A percentile compares a stretch with the other conserved stretches of the same genome.
Conservation (phyloP, 2,113 vertebrate genomes). For the Aepyceros melampus region DNA sequence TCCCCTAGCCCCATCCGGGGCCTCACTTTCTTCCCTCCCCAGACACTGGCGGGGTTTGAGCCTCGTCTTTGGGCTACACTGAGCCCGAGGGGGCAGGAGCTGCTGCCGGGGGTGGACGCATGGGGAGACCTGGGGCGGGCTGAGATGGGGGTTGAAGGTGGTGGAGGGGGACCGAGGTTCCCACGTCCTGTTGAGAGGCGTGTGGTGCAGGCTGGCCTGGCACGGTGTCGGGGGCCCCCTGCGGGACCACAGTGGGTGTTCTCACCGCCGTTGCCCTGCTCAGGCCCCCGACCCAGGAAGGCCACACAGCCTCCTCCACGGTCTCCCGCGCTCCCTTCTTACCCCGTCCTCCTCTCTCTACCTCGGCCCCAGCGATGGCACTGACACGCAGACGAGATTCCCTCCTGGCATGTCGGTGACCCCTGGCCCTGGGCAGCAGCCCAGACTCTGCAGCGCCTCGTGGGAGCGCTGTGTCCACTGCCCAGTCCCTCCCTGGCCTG, state of each 20-base stretch:
- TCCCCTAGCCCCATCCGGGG: fast-evolving
- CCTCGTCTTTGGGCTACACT: too few relatives aligned
- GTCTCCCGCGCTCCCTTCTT: neutral
- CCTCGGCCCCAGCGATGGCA: too few relatives aligned
- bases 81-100: neutral
- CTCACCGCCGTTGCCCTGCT: neutral
- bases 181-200: fast-evolving
- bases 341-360: neutral
- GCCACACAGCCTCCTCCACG: too few relatives aligned
- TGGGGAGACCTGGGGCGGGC: neutral
- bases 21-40: neutral
- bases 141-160: too few relatives aligned
- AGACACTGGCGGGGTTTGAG: neutral
- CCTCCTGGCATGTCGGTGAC: neutral
- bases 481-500: neutral
- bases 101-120: too few relatives aligned
- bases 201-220: neutral
- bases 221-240: neutral
- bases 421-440: neutral
- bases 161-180: neutral
- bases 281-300: neutral
- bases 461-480: neutral
- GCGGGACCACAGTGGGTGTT: fast-evolving
- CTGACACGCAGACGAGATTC: neutral
- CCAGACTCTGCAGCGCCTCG: neutral